A percentile compares a stretch with the other conserved stretches of the same genome.
phyloP scores from a whole-genome alignment of 2,797 vertebrate genomes.

The Myotis pilosus region DNA sequence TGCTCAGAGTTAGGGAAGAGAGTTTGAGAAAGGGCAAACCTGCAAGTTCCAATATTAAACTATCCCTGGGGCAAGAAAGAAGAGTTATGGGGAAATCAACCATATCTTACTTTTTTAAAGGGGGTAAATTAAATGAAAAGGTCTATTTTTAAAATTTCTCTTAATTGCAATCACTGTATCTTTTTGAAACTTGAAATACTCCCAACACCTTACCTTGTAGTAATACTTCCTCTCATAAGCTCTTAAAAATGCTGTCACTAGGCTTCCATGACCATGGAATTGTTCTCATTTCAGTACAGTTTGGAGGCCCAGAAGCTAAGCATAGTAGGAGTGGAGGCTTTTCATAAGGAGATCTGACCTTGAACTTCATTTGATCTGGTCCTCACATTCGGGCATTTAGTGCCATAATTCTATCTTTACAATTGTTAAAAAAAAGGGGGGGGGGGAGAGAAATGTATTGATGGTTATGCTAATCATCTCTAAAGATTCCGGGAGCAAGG shows the following conservation, averaged over 20 bases:
- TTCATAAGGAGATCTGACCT: neutral
- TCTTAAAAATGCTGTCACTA: constrained; percentile 27
- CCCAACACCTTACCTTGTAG: neutral
- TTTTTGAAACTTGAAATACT: constrained; percentile 9
- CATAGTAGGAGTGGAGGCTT: neutral
- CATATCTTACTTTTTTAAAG: neutral
- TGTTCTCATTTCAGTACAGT: constrained; percentile 43
- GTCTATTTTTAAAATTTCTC: neutral
- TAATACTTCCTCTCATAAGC: constrained; percentile 32
- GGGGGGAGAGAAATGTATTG: neutral
- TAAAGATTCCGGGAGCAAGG: neutral
- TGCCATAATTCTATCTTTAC: neutral
- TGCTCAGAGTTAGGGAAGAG: neutral
- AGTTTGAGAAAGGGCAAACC: constrained; percentile 43
- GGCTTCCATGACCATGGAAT: constrained; percentile 6
- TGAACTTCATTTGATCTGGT: neutral
- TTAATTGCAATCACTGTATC: constrained; percentile 27
- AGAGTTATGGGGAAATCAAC: neutral
- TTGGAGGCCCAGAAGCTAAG: constrained; percentile 37
- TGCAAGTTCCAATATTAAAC: neutral
- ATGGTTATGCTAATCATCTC: neutral
- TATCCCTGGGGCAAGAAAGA: neutral
- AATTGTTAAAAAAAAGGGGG: neutral
- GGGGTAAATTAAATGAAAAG: constrained; percentile 31
- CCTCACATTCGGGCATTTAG: neutral